Evolutionary conservation across 2,888 invertebrate genomes (phyloP).

Genomic region (Xylocampa areola): DNA sequence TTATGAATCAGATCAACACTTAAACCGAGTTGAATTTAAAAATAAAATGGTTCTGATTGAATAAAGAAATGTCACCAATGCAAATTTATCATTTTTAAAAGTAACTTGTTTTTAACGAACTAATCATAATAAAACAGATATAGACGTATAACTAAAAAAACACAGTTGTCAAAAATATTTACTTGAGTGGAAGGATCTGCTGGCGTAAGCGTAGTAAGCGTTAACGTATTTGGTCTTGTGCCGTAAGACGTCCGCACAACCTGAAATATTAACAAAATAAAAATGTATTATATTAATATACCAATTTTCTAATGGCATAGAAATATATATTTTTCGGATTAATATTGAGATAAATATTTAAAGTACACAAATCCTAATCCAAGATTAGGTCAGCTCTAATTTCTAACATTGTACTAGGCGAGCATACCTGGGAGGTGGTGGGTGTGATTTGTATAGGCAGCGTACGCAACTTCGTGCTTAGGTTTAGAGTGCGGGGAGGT

Average conservation of each 20-base stretch:
- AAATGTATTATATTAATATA: constrained; percentile 11
- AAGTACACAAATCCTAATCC: constrained; percentile 63
- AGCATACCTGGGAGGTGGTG: constrained; percentile 85
- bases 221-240: constrained; percentile 80
- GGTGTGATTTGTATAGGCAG: constrained; percentile 85
- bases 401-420: constrained; percentile 81
- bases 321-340: constrained; percentile 12
- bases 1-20: too few relatives aligned
- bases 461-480: constrained; percentile 84
- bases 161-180: constrained; percentile 18
- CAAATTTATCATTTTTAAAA: too few relatives aligned
- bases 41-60: too few relatives aligned
- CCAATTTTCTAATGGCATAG: constrained; percentile 1
- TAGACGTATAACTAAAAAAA: not conserved
- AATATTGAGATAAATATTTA: constrained; percentile 6
- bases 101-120: too few relatives aligned
- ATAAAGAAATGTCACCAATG: too few relatives aligned
- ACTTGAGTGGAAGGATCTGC: constrained; percentile 72
- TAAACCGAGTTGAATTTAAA: too few relatives aligned
- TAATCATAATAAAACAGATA: too few relatives aligned
- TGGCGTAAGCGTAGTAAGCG: constrained; percentile 81
- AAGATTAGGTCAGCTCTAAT: constrained; percentile 83
- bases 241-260: constrained; percentile 82
- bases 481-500: constrained; percentile 80
- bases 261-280: constrained; percentile 61